phyloP scores from a whole-genome alignment of 2,797 vertebrate genomes.

The Nothura maculosa region DNA sequence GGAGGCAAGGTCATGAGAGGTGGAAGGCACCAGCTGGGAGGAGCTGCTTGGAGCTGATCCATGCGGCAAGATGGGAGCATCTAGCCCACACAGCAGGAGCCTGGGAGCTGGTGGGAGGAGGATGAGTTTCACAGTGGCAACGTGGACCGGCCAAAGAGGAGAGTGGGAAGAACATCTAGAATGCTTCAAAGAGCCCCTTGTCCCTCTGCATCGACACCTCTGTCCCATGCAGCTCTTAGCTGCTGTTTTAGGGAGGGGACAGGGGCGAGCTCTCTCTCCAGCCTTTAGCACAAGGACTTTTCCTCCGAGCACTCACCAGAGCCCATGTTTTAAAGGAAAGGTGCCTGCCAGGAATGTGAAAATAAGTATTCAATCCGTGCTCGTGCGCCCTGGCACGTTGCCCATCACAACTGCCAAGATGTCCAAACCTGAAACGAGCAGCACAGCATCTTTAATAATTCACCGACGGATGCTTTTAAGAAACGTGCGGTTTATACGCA shows the following conservation, averaged over 20 bases:
- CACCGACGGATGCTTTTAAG: conserved; percentile 71
- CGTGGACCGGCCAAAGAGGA: not conserved
- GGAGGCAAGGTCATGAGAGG: not conserved
- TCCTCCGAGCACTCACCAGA: conserved; percentile 41
- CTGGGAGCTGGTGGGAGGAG: not conserved
- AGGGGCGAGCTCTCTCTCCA: not conserved
- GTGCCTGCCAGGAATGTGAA: conserved; percentile 66
- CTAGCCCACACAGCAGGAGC: not conserved
- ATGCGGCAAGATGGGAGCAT: not conserved
- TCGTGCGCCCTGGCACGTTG: conserved; percentile 63
- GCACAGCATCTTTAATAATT: conserved; percentile 68
- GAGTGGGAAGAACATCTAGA: not conserved
- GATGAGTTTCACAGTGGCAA: not conserved
- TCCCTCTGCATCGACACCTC: not conserved
- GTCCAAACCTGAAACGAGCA: conserved; percentile 68
- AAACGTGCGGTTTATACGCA: conserved; percentile 67
- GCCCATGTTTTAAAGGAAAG: conserved; percentile 4
- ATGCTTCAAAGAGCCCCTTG: not conserved
- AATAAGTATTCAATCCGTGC: conserved; percentile 12
- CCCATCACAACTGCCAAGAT: conserved; percentile 69
- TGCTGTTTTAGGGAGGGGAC: not conserved
- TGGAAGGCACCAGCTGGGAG: not conserved
- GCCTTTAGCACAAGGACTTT: conserved; percentile 30
- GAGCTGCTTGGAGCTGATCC: not conserved
- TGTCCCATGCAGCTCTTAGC: not conserved